Evolutionary conservation across 1,140 invertebrate species (phyloP), one percentile per base, ranked within the genome.

Genomic region (Drosophila nigromelanica): DNA sequence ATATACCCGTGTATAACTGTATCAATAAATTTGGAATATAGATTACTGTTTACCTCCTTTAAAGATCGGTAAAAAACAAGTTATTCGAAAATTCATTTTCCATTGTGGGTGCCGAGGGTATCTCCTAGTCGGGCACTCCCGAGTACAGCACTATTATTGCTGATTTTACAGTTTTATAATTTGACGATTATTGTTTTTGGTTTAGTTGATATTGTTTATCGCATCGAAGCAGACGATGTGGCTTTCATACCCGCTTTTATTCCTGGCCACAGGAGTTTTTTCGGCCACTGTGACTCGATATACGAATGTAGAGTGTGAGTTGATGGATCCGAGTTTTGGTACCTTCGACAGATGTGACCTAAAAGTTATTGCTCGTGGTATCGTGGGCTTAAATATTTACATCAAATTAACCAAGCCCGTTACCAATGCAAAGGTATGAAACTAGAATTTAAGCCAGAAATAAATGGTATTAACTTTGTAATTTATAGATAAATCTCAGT

Each of bases 341-440:
- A 8, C 21, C 6, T 56, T 48, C 18, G n/a, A 24, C 3, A 7
- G 40, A 42, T 78, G 75, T 7, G 8, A 69, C n/a, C 60, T 78
- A 1, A 70, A 69, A 24, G 0, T 63, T 2, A 1, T 66, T 4
- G 54, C 47, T 0, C 64, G 66, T 2, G 60, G 71, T 21, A 40
- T 37, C 33, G 50, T 70, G 3, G 66, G 11, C 5, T 5, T 70
- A 5, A 37, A 30, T 27, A 1, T 78, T 5, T 14, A 66, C 18
- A 60, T 40, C 1, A 11, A 8, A 0, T 11, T 78, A 10, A 47
- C 61, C 11, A 24, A 48, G 8, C 39, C 66, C 0, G 12, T 74
- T 0, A 56, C 51, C 4, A 78, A 70, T 66, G 64, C 55, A 0
- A 70, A 66, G 15, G 72, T 74, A 66, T 11, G 18, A 60, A 18